Base-by-base conservation (phyloP, 2,113 vertebrate species). In the Myotis lucifugus region DNA sequence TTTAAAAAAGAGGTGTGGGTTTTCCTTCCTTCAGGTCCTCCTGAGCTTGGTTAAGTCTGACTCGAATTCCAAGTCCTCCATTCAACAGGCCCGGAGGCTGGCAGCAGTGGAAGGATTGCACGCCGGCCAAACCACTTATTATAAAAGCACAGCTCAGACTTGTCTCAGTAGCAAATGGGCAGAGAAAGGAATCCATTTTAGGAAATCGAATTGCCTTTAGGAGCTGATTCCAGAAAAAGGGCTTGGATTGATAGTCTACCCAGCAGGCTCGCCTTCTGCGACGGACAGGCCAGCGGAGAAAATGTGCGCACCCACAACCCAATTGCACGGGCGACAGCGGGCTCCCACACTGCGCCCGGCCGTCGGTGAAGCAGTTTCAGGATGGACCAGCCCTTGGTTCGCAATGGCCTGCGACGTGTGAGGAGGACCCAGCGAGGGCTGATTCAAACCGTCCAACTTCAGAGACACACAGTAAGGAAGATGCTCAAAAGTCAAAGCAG, bases 131-230 rank as follows among this genome's bases (percentile, higher is more conserved):
- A 19, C 61, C 90, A 61, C 90, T 90, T 70, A 70, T 29, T 72
- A 78, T 21, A 88, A 86, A 95, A 84, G 93, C 88, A 78, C 64
- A 70, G 90, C 32, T 88, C 72, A 21, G 11, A 37, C 73, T 42
- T 40, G 52, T 88, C 76, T 93, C 83, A 37, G 81, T 72, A 37
- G 90, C 72, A 91, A 87, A 88, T 67, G 46, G 72, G 85, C 90
- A 96, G 74, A 85, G 93, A 73, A 88, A 90, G 23, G 61, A 85
- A 93, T 95, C 94, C 85, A 92, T 79, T 97, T 97, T 66, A 88
- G 95, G 81, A 94, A 94, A 76, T 90, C 70, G 91, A 95, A 97
- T 29, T 94, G 70, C 90, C 83, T 96, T 93, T 95, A 95, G 46
- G 40, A 96, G 82, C 88, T 73, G 76, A 94, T 93, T 96, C 76